Percentiles rank a stretch among this genome's conserved stretches.
Conservation (phyloP, 2,797 vertebrate species). For the Euphonia xanthogaster region DNA sequence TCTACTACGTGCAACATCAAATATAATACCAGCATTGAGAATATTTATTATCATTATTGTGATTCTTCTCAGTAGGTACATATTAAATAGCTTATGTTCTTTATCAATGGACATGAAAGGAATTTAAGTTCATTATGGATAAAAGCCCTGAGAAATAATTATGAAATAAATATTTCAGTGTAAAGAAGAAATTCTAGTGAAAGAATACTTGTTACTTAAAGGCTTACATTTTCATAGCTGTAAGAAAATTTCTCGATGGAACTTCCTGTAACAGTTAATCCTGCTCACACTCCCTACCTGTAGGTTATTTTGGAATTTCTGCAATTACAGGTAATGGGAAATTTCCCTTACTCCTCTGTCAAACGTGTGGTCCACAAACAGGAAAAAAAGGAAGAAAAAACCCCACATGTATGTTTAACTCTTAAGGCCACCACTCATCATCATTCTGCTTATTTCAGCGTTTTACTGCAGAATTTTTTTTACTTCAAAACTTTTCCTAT, state of each 20-base stretch:
- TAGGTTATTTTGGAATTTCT: background rate
- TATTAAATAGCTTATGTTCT: background rate
- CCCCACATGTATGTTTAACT: background rate
- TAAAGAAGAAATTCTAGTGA: background rate
- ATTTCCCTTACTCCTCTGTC: background rate
- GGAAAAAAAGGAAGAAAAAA: background rate
- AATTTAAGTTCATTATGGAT: background rate
- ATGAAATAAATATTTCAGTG: background rate
- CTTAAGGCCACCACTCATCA: background rate
- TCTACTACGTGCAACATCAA: background rate
- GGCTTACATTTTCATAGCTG: background rate
- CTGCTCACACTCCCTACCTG: background rate
- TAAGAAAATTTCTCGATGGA: background rate
- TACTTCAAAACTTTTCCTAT: background rate
- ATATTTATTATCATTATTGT: background rate
- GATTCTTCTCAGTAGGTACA: background rate
- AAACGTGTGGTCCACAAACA: background rate
- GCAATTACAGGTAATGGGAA: background rate
- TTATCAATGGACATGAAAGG: background rate
- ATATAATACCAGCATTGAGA: background rate
- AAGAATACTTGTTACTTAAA: background rate
- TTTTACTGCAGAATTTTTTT: background rate
- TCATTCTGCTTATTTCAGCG: background rate
- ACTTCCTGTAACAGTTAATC: background rate
- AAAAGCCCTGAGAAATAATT: background rate